These are phyloP conservation scores for Adelges cooleyi DNA, from an alignment of 1,140 invertebrate genomes.

Conservation along the genomic window DNA sequence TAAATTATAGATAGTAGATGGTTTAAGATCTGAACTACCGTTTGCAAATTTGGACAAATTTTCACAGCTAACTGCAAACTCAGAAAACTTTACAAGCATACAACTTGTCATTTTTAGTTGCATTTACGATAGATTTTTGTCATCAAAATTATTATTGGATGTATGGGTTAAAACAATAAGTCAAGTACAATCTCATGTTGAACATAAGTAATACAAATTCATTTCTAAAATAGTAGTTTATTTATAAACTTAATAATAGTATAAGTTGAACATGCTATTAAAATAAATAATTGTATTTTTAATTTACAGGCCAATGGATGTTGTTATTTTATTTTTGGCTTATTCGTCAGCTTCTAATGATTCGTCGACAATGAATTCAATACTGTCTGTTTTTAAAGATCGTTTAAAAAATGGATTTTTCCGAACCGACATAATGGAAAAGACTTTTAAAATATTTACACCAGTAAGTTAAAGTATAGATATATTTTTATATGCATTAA, in stretches of 20 bases:
- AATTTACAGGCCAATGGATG: constrained; percentile 33
- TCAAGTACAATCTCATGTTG: constrained; percentile 24
- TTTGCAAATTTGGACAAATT: background rate
- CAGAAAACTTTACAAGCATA: constrained; percentile 1
- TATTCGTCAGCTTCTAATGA: constrained; percentile 30
- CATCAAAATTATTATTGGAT: constrained; percentile 31
- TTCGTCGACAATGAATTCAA: constrained; percentile 22
- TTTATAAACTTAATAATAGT: background rate
- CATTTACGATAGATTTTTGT: constrained; percentile 30
- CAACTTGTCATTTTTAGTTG: constrained; percentile 27
- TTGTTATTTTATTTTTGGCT: constrained; percentile 33
- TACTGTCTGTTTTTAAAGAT: constrained; percentile 16
- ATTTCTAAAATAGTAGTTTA: background rate
- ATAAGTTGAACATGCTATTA: background rate
- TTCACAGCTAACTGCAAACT: background rate
- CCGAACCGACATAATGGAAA: constrained; percentile 2
- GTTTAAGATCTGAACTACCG: constrained; percentile 30
- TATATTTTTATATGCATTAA: background rate
- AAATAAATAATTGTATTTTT: background rate
- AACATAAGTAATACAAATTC: constrained; percentile 32
- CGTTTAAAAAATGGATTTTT: constrained; percentile 24
- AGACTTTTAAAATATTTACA: constrained; percentile 16
- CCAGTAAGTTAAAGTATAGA: background rate
- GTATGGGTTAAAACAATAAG: constrained; percentile 34
- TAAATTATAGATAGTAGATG: constrained; percentile 29